Base-by-base conservation (phyloP, 2,797 vertebrate genomes). In the Alca torda region DNA sequence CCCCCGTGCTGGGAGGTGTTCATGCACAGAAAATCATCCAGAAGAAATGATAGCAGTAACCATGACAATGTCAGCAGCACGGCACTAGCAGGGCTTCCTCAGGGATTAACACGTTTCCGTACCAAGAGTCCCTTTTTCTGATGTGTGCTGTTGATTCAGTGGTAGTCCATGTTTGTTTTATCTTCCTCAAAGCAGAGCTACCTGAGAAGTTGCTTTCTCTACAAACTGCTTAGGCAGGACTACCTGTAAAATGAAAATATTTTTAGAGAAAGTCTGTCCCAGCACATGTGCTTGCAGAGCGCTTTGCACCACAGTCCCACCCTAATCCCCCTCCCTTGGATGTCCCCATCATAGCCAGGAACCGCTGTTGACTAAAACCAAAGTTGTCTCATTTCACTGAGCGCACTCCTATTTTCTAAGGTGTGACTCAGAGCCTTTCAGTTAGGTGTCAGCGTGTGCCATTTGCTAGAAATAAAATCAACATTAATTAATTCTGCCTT, bases 51-150 rank as follows among this genome's bases (percentile, higher is more conserved):
- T 5, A 90, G 73, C 77, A 89, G 88, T 74, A 76, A 76, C 91
- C 94, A 95, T 88, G 96, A 35, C 96, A 33, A 63, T 88, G 91
- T 45, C 69, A 83, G 87, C 48, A 82, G 78, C 70, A 70, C 1
- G 0, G 41, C 46, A 87, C 51, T 67, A 68, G 82, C n/a, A 51
- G 43, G 60, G 31, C 35, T 86, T 81, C 50, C 61, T 59, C n/a
- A 1, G 63, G 77, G 77, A 90, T 53, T 83, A 77, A 81, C 48
- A 16, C 24, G n/a, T 75, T 30, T 46, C 41, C 5, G 1, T 59
- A 53, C 13, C 39, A 26, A 54, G 13, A 75, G 61, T 54, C 10
- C 28, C 24, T 56, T 33, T 26, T 76, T 82, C 75, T 59, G 59
- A 39, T 6, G 26, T 18, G 25, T 2, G 18, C 63, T 82, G 59